These are phyloP conservation scores for Apteryx owenii DNA, from an alignment of 2,113 vertebrate genomes.

Conservation along the genomic window DNA sequence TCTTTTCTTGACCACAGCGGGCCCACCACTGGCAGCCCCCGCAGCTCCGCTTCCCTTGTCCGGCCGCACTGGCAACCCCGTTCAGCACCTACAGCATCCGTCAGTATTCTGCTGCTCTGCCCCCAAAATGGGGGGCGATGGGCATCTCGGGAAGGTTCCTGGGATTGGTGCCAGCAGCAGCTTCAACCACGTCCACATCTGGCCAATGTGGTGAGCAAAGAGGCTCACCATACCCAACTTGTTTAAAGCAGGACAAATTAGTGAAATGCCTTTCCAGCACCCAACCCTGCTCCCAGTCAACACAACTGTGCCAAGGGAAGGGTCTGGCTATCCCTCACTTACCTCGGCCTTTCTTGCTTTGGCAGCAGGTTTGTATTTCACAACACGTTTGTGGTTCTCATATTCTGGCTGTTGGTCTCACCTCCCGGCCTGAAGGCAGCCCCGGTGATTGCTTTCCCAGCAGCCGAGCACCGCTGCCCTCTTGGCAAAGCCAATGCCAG, in stretches of 20 bases:
- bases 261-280: background rate
- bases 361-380: background rate
- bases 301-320: background rate
- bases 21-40: background rate
- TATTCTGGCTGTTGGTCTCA: background rate
- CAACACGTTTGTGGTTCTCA: background rate
- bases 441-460: background rate
- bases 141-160: background rate
- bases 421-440: no score
- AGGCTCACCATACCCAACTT: no score
- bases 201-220: background rate
- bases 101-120: background rate
- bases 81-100: background rate
- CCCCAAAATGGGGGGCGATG: background rate
- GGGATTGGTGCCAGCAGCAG: background rate
- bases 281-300: background rate
- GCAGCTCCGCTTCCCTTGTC: no score
- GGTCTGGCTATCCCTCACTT: background rate
- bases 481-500: background rate
- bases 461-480: background rate
- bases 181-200: background rate
- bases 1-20: accelerated
- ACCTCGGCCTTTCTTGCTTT: background rate
- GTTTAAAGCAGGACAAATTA: no score
- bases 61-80: background rate